These are phyloP conservation scores for Conger conger DNA, from an alignment of 2,113 vertebrate genomes.

Conservation along the genomic window DNA sequence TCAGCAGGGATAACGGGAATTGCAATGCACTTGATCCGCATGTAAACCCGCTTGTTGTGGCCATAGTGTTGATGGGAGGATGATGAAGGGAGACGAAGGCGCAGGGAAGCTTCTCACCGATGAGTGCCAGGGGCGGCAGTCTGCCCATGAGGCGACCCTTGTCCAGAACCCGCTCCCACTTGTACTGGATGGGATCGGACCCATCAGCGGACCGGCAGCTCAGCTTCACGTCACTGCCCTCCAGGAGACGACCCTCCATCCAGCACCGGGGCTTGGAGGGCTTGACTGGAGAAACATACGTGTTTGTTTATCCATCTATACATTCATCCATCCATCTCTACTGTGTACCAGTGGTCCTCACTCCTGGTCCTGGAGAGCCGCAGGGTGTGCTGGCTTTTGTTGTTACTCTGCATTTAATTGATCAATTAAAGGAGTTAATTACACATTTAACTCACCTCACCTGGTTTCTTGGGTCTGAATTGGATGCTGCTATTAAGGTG, in stretches of 20 bases:
- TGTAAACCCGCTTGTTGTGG: too few relatives aligned
- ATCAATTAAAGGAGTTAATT: too few relatives aligned
- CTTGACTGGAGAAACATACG: slow-evolving; percentile 67
- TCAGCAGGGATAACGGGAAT: too few relatives aligned
- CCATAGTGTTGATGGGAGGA: too few relatives aligned
- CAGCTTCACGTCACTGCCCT: slow-evolving; percentile 81
- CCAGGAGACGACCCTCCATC: slow-evolving; percentile 79
- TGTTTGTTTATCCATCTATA: not conserved
- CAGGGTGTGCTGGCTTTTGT: too few relatives aligned
- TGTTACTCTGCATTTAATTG: too few relatives aligned
- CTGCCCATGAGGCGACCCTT: slow-evolving; percentile 67
- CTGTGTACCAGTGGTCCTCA: too few relatives aligned
- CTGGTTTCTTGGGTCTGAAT: too few relatives aligned
- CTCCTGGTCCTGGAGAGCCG: not conserved
- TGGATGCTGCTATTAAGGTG: too few relatives aligned
- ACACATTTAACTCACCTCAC: too few relatives aligned
- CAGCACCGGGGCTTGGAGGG: slow-evolving; percentile 89
- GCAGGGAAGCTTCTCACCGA: slow-evolving; percentile 69
- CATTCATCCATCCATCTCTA: not conserved
- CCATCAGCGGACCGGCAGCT: slow-evolving; percentile 83
- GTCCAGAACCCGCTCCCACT: slow-evolving; percentile 79
- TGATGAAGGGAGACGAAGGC: too few relatives aligned
- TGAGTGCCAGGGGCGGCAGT: slow-evolving; percentile 72
- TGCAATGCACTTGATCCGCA: too few relatives aligned
- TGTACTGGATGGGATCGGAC: slow-evolving; percentile 82